Base-by-base conservation (phyloP, 1,140 invertebrate genomes). In the Coptotermes formosanus region DNA sequence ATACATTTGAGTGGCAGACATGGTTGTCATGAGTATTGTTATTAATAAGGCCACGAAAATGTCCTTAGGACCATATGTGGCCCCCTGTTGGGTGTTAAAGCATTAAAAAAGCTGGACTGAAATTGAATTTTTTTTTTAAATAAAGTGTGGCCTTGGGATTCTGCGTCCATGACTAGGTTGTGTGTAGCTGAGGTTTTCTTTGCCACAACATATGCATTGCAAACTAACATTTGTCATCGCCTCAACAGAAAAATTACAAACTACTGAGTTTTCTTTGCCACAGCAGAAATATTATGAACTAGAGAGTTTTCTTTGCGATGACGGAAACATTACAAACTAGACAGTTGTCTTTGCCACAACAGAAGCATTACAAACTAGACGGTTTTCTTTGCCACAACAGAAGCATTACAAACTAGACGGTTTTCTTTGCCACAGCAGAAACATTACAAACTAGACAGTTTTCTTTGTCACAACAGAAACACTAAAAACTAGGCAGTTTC, bases 121-220 rank as follows among this genome's bases (percentile, higher is more conserved):
- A n/a, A 75, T n/a, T 30, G 64, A n/a, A 25, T n/a, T 1, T 7
- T 69, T 69, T 3, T 69, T 69, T 69, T 14, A 55, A 48, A 64
- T n/a, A 75, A n/a, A 75, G 64, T 75, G 64, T 75, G 64, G 64
- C 64, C 64, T 75, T 75, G 64, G n/a, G 64, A 75, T 30, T 75
- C 64, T 75, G 64, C n/a, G 64, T 75, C 64, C 64, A 30, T 75
- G 64, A 75, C 25, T 75, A 30, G 64, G 64, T 30, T 75, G 64
- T 30, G 7, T 75, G 25, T 75, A 30, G 64, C 64, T 75, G 64
- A 75, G 64, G 25, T 6, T 25, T 75, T 75, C 64, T 75, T 75
- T 75, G 64, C n/a, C 64, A 75, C n/a, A 30, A 75, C 64, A 75
- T 1, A 75, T 11, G 14, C 64, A 75, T 30, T 59, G 8, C 55